Evolutionary conservation across 2,113 vertebrate genomes (phyloP).

Genomic region (Indicator indicator): DNA sequence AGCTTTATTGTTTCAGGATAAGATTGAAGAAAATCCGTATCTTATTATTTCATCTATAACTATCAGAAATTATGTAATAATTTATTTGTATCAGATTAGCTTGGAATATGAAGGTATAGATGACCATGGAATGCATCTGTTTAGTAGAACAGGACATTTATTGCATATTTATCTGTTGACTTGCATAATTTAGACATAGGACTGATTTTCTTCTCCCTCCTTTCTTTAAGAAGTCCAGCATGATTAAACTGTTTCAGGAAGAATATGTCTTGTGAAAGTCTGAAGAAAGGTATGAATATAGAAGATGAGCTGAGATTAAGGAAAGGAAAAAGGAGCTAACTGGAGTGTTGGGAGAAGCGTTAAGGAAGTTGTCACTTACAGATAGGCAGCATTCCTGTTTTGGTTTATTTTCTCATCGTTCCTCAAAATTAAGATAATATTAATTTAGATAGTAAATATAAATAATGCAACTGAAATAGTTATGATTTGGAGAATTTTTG

Average conservation of each 20-base stretch:
- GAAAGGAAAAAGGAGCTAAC: background rate
- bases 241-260: background rate
- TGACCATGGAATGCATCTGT: background rate
- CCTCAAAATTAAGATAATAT: background rate
- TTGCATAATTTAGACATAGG: background rate
- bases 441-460: background rate
- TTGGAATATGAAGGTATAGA: background rate
- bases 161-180: background rate
- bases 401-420: background rate
- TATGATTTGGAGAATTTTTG: background rate
- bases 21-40: background rate
- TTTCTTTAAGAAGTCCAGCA: background rate
- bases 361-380: background rate
- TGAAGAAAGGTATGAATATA: background rate
- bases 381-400: background rate
- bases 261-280: background rate
- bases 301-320: background rate
- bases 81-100: background rate
- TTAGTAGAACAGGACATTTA: background rate
- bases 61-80: background rate
- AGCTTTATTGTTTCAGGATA: background rate
- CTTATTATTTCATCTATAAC: background rate
- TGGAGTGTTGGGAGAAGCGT: background rate
- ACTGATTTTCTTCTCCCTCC: background rate
- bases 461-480: background rate